These are phyloP conservation scores for Eurystomus gularis DNA, from an alignment of 2,113 vertebrate species.

Conservation along the genomic window DNA sequence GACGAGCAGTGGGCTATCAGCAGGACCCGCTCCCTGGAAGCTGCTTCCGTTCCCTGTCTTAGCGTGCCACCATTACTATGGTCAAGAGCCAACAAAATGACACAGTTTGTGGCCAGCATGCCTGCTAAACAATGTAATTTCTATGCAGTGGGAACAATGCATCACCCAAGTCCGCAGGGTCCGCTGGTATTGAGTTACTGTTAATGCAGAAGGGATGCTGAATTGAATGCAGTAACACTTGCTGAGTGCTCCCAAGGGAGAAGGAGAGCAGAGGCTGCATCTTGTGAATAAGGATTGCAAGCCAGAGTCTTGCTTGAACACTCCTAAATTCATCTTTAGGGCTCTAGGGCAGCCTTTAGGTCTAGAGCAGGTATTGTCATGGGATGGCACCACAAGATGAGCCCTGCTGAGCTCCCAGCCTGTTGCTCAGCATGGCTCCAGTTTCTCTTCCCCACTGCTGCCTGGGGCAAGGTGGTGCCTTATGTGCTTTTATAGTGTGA, in stretches of 20 bases:
- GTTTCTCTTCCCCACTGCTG: neutral
- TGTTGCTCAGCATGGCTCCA: neutral
- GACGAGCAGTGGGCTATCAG: accelerated
- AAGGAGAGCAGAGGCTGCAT: neutral
- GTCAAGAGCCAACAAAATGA: constrained; percentile 3
- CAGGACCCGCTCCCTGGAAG: neutral
- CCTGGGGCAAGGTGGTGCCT: neutral
- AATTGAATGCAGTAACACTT: neutral
- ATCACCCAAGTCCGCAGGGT: neutral
- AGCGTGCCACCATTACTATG: neutral
- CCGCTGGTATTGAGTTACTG: constrained; percentile 20
- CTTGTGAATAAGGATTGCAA: neutral
- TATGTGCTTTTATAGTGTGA: accelerated
- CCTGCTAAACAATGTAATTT: constrained; percentile 25
- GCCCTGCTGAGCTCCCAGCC: neutral
- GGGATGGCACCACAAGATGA: neutral
- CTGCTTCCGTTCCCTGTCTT: neutral
- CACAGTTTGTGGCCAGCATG: neutral
- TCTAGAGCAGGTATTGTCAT: neutral
- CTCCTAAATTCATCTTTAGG: neutral
- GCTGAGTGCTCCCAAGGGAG: neutral
- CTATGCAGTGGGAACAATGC: neutral
- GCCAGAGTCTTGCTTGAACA: neutral
- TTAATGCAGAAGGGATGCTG: neutral
- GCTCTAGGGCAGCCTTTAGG: neutral